A percentile compares a stretch with the other conserved stretches of the same genome.
These are phyloP conservation scores for Mixornis gularis DNA, from an alignment of 2,113 vertebrate species.

Conservation along the genomic window DNA sequence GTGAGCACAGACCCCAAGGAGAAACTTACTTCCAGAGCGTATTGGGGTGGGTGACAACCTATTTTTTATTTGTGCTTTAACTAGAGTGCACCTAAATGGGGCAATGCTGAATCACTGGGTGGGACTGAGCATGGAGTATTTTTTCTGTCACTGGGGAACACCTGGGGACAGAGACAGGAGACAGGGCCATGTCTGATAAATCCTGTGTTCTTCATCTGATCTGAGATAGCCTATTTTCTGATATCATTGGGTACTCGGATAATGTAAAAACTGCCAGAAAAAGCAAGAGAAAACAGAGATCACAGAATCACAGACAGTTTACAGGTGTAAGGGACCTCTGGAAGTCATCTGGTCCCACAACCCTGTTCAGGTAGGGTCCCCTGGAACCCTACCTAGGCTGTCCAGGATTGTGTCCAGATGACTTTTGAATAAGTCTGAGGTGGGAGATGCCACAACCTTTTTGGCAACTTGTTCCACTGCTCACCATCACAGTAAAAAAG, in stretches of 20 bases:
- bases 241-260: not conserved
- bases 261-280: not conserved
- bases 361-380: not conserved
- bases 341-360: not conserved
- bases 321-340: not conserved
- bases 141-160: not conserved
- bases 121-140: not conserved
- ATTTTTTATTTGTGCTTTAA: not conserved
- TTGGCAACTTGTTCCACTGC: not conserved
- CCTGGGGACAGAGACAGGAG: not conserved
- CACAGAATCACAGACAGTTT: not conserved
- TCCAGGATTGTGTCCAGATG: not conserved
- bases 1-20: not conserved
- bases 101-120: not conserved
- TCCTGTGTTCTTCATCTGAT: not conserved
- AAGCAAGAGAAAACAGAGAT: not conserved
- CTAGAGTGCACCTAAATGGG: not conserved
- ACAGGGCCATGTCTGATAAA: not conserved
- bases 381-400: not conserved
- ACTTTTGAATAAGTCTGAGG: not conserved
- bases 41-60: not conserved
- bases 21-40: not conserved
- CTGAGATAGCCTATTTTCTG: not conserved
- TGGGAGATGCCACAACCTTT: not conserved
- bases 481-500: not conserved